Evolutionary conservation across 2,888 invertebrate genomes (phyloP), one percentile per base, ranked within the genome.

Genomic region (Nomada ruficornis): DNA sequence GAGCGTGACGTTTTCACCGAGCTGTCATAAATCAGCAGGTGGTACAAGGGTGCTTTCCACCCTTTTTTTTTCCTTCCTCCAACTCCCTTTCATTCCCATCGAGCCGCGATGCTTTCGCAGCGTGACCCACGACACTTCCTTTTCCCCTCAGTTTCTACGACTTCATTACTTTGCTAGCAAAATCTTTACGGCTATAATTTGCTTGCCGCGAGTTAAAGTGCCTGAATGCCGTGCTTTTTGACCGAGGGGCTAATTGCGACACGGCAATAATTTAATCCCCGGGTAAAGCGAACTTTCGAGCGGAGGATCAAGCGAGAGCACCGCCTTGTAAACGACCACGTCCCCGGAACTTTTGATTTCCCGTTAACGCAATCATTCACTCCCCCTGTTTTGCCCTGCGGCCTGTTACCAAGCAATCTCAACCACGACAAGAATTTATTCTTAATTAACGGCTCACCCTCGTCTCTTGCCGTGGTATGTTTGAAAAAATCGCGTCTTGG

Each of bases 221-320:
- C 50, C 26, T 52, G 57, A 70, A 64, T 47, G 44, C 42, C 72
- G 52, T 42, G 62, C 54, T 68, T 67, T 63, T 67, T 55, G 52
- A 62, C 65, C 55, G 47, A n/a, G 57, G 0, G 67, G 75, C 70
- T 84, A 84, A 86, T 84, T 76, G 74, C 82, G 62, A 84, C 60
- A 62, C 73, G 84, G 67, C 76, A 74, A 82, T 86, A 80, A 86
- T 86, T 86, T 78, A 80, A 84, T 78, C 79, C 47, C 0, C 55
- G 18, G 65, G 59, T 65, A 36, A 42, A 64, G 65, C 64, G 63
- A 80, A 72, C 70, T 82, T 81, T 76, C 57, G n/a, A 60, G 2
- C 60, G 23, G 15, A 59, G 59, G 44, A 68, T 63, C 67, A 55
- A 13, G 50, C 36, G 62, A 60, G 23, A 71, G 36, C 26, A 62